These are phyloP conservation scores for Marasmarcha lunaedactyla DNA, from an alignment of 2,888 invertebrate genomes.

Conservation along the genomic window DNA sequence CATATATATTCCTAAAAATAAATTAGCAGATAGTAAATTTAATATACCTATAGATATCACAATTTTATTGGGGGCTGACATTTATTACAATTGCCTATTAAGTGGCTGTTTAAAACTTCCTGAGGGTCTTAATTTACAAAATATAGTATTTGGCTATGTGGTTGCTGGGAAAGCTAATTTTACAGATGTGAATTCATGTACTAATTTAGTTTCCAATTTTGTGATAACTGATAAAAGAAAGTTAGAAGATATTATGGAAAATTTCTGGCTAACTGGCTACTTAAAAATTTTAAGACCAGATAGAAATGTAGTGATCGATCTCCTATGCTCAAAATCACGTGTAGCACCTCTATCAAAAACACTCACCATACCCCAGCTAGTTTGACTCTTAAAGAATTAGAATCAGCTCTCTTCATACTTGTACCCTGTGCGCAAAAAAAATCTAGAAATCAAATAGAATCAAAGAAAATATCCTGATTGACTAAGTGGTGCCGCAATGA, in stretches of 20 bases:
- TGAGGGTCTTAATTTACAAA: conserved; percentile 12
- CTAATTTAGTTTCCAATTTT: conserved; percentile 7
- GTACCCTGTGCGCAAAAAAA: too few species aligned
- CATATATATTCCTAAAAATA: conserved; percentile 5
- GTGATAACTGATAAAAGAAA: conserved; percentile 8
- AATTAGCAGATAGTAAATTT: conserved; percentile 8
- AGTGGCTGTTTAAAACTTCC: conserved; percentile 8
- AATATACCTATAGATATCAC: conserved; percentile 10
- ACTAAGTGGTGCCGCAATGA: too few species aligned
- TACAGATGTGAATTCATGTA: background rate
- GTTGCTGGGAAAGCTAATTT: conserved; percentile 9
- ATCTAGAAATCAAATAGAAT: too few species aligned
- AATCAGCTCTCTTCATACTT: too few species aligned
- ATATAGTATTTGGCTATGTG: conserved; percentile 14
- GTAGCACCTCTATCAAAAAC: too few species aligned
- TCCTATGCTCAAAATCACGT: too few species aligned
- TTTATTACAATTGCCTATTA: conserved; percentile 11
- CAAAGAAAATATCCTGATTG: too few species aligned
- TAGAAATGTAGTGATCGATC: too few species aligned
- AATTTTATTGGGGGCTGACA: conserved; percentile 12
- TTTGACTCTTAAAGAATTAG: too few species aligned
- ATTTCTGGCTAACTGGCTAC: conserved; percentile 17
- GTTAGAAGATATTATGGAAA: conserved; percentile 14
- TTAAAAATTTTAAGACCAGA: too few species aligned
- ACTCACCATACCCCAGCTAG: too few species aligned